Evolutionary conservation across 1,140 invertebrate genomes (phyloP).

Genomic region (Pentalonia nigronervosa): DNA sequence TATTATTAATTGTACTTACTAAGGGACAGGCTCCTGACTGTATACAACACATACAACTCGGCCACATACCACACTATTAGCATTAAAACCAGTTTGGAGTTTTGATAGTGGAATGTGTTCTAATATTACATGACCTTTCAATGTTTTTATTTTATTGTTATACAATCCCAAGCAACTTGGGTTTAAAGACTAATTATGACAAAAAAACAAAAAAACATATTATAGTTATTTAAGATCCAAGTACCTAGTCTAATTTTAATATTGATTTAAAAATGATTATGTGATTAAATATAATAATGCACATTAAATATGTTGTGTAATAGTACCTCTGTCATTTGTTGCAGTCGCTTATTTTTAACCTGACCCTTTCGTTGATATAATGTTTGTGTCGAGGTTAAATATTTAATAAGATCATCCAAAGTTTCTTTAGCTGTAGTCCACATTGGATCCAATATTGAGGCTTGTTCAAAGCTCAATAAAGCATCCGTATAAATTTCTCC

Average conservation of each 20-base stretch:
- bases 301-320: background rate
- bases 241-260: background rate
- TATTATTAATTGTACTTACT: constrained; percentile 68
- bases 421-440: constrained; percentile 75
- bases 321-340: constrained; percentile 72
- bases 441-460: constrained; percentile 74
- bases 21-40: constrained; percentile 78
- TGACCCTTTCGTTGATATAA: constrained; percentile 76
- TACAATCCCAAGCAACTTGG: constrained; percentile 43
- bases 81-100: constrained; percentile 70
- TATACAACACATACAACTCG: constrained; percentile 83
- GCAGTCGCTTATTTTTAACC: constrained; percentile 75
- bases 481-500: constrained; percentile 79
- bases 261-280: background rate
- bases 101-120: constrained; percentile 66
- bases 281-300: background rate
- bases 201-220: constrained; percentile 59
- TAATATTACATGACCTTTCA: constrained; percentile 65
- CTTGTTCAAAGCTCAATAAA: constrained; percentile 73
- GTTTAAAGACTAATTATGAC: constrained; percentile 59
- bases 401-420: constrained; percentile 71
- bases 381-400: constrained; percentile 73
- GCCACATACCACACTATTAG: constrained; percentile 76
- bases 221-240: background rate
- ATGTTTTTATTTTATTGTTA: constrained; percentile 46